These are phyloP conservation scores for Dryoscopus gambensis DNA, from an alignment of 2,113 vertebrate species.

Conservation along the genomic window DNA sequence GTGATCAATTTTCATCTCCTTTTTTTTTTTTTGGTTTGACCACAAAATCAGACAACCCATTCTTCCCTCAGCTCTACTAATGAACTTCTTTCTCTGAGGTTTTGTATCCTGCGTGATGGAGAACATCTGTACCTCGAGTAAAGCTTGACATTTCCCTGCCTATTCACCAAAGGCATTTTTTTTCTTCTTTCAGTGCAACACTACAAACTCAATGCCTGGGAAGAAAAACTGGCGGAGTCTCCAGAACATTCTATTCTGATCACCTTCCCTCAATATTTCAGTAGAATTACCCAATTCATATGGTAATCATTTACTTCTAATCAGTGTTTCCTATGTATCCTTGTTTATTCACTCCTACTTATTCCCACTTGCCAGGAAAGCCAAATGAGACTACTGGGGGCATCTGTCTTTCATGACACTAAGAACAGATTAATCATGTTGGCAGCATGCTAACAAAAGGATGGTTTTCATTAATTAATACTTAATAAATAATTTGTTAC, in stretches of 20 bases:
- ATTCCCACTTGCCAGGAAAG: background rate
- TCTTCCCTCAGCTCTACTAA: constrained; percentile 4
- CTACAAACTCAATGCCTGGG: background rate
- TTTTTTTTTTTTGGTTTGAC: background rate
- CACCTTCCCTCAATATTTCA: constrained; percentile 27
- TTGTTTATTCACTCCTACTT: constrained; percentile 3
- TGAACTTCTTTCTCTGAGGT: background rate
- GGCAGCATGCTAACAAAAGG: background rate
- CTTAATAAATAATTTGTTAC: constrained; percentile 2
- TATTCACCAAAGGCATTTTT: constrained; percentile 26
- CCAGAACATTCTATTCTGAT: constrained; percentile 26
- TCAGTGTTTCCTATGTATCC: constrained; percentile 3
- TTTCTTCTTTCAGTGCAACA: background rate
- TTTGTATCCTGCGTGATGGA: constrained; percentile 3
- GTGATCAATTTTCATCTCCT: background rate
- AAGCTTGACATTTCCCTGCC: constrained; percentile 18
- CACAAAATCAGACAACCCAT: background rate
- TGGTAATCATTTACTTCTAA: constrained; percentile 48
- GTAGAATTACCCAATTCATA: constrained; percentile 13
- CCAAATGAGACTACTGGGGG: background rate
- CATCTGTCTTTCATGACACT: background rate
- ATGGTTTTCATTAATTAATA: constrained; percentile 28
- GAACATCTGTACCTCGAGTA: constrained; percentile 23
- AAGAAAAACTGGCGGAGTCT: background rate
- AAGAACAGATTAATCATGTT: constrained; percentile 15